Conservation (phyloP, 2,888 invertebrate species). For the Drosophila pseudotalamancana region DNA sequence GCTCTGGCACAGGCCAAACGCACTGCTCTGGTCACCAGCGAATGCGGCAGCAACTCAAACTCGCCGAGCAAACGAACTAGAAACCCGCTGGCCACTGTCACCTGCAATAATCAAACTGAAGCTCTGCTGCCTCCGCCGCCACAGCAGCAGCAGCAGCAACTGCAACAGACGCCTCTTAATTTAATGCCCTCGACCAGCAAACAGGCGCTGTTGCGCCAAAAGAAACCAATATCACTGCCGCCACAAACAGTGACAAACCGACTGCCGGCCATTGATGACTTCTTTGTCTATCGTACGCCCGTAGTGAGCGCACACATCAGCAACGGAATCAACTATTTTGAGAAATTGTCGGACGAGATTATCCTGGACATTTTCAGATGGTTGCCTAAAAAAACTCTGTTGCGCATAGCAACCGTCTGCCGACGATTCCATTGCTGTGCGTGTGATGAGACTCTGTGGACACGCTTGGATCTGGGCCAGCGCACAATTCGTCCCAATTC, state of each 20-base stretch:
- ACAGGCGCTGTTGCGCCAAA: slow-evolving; percentile 64
- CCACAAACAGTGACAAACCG: slow-evolving; percentile 75
- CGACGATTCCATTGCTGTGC: slow-evolving; percentile 91
- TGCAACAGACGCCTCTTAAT: slow-evolving; percentile 40
- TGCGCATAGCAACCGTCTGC: slow-evolving; percentile 90
- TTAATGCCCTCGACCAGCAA: slow-evolving; percentile 79
- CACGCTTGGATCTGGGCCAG: slow-evolving; percentile 91
- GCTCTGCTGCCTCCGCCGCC: slow-evolving; percentile 17
- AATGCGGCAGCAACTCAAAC: slow-evolving; percentile 64
- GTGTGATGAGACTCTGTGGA: slow-evolving; percentile 94
- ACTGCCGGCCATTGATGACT: slow-evolving; percentile 58
- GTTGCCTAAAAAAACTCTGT: slow-evolving; percentile 91
- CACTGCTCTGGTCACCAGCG: slow-evolving; percentile 56
- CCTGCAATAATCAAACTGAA: slow-evolving; percentile 75
- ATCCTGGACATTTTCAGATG: slow-evolving; percentile 92
- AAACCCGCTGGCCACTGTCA: slow-evolving; percentile 82
- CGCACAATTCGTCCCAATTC: slow-evolving; percentile 88
- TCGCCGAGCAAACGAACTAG: slow-evolving; percentile 76
- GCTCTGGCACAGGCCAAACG: slow-evolving; percentile 71
- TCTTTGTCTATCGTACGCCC: slow-evolving; percentile 82
- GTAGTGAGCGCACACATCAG: slow-evolving; percentile 58
- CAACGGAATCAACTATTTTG: slow-evolving; percentile 87
- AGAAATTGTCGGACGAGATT: slow-evolving; percentile 91
- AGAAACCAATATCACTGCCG: slow-evolving; percentile 34
- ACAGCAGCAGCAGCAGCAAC: slow-evolving; percentile 18